A percentile compares a stretch with the other conserved stretches of the same genome.
These are phyloP conservation scores for Oxytorus armatus DNA, from an alignment of 2,888 invertebrate genomes.

Conservation along the genomic window DNA sequence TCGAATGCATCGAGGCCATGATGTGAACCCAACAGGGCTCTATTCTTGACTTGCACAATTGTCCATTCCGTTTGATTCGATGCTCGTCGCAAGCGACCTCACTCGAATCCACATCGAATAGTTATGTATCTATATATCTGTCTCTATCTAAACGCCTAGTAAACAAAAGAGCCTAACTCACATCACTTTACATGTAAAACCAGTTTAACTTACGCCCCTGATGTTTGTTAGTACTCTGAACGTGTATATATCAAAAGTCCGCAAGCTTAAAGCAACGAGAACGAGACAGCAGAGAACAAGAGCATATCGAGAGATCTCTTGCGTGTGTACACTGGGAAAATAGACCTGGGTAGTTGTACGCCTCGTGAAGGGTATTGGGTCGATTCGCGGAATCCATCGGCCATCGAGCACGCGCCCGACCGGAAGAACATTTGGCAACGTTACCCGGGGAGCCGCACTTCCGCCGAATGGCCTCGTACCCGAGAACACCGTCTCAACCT, in stretches of 20 bases:
- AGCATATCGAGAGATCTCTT: neutral
- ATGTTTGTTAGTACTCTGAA: neutral
- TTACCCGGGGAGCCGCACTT: conserved; percentile 63
- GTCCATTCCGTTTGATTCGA: conserved; percentile 75
- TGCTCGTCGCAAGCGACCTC: conserved; percentile 29
- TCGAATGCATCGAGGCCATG: conserved; percentile 52
- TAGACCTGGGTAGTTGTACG: conserved; percentile 16
- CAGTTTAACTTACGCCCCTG: neutral
- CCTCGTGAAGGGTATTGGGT: conserved; percentile 15
- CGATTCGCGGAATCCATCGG: conserved; percentile 58
- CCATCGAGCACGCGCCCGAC: conserved; percentile 68
- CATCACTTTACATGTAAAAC: neutral
- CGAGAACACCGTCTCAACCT: conserved; percentile 52
- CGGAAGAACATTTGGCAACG: conserved; percentile 68
- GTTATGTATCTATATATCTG: neutral
- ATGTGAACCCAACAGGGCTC: conserved; percentile 32
- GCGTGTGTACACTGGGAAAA: conserved; percentile 31
- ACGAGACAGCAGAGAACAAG: neutral
- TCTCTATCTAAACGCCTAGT: neutral
- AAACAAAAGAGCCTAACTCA: conserved; percentile 15
- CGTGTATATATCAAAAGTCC: neutral
- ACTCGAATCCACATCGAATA: conserved; percentile 59
- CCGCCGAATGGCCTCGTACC: conserved; percentile 50
- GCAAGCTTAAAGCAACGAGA: neutral
- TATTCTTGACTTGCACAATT: conserved; percentile 71